phyloP scores from a whole-genome alignment of 2,888 invertebrate species.

The Neuroscelio doddi region DNA sequence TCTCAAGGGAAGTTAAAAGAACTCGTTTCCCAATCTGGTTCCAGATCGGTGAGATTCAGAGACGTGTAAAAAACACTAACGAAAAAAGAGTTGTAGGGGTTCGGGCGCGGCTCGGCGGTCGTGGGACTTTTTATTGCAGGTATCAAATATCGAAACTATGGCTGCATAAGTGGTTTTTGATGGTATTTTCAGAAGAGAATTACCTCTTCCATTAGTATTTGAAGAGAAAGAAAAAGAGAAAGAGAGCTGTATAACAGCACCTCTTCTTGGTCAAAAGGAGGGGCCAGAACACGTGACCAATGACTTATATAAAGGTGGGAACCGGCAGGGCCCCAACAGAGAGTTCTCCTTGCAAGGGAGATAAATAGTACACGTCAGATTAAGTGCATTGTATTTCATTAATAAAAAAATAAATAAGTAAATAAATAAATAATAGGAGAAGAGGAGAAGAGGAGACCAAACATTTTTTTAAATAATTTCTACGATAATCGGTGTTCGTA shows the following conservation, averaged over 20 bases:
- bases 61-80: slow-evolving; percentile 32
- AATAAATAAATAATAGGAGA: not conserved
- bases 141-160: slow-evolving; percentile 29
- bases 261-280: slow-evolving; percentile 52
- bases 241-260: slow-evolving; percentile 50
- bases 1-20: slow-evolving; percentile 18
- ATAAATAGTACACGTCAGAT: slow-evolving; percentile 53
- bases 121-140: slow-evolving; percentile 30
- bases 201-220: slow-evolving; percentile 47
- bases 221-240: slow-evolving; percentile 53
- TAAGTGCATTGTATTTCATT: slow-evolving; percentile 32
- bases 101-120: slow-evolving; percentile 5
- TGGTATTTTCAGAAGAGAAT: slow-evolving; percentile 60
- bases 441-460: not conserved
- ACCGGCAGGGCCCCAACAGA: slow-evolving; percentile 69
- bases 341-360: slow-evolving; percentile 60
- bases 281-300: slow-evolving; percentile 70
- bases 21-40: slow-evolving; percentile 52
- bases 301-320: slow-evolving; percentile 71
- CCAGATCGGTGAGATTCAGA: slow-evolving; percentile 33
- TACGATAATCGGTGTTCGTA: slow-evolving; percentile 1
- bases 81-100: slow-evolving; percentile 27
- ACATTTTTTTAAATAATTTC: not conserved
- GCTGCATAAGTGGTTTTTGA: slow-evolving; percentile 46
- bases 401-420: too few species aligned